Conservation (phyloP, 2,113 vertebrate species). For the Strix aluco region DNA sequence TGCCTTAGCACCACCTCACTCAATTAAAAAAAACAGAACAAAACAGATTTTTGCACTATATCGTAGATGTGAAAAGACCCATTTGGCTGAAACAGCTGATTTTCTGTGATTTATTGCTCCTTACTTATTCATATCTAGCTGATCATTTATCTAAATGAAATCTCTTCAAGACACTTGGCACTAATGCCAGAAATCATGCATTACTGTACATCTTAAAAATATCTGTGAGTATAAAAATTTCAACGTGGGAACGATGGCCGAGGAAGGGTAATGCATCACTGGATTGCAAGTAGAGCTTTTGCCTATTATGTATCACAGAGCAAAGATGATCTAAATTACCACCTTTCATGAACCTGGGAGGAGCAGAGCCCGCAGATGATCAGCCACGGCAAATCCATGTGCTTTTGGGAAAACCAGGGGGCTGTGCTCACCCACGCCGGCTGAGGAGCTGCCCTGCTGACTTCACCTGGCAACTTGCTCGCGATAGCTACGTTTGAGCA, state of each 20-base stretch:
- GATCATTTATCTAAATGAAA: slow-evolving; percentile 15
- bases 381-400: rapidly evolving
- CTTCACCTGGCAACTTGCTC: neutral
- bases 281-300: neutral
- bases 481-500: rapidly evolving
- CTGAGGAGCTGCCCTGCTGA: neutral
- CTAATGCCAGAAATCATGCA: neutral
- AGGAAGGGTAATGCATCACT: neutral
- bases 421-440: neutral
- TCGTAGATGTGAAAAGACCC: neutral
- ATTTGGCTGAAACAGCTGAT: neutral
- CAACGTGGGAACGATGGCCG: rapidly evolving
- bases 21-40: neutral
- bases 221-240: neutral
- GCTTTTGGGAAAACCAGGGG: neutral
- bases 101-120: neutral
- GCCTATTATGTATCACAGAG: neutral
- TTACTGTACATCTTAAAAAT: neutral
- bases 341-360: neutral
- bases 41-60: neutral
- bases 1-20: neutral
- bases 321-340: neutral
- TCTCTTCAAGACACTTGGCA: neutral
- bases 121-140: neutral
- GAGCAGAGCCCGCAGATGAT: neutral